Evolutionary conservation across 2,113 vertebrate genomes (phyloP).

Genomic region (Corvus cornix): DNA sequence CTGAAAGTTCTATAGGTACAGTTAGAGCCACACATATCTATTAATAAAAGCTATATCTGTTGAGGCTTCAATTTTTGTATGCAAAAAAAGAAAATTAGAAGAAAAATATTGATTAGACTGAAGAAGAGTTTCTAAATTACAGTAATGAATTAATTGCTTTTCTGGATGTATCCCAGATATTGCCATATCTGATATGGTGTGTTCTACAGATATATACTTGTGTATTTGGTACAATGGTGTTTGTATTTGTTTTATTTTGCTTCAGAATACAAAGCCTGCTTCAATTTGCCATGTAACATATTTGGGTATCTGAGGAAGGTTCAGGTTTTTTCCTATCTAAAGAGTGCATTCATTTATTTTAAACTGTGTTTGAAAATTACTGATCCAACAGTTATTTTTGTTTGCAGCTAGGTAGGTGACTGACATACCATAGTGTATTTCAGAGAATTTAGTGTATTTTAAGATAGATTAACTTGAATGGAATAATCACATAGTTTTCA

Average conservation of each 20-base stretch:
- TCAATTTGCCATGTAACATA: neutral
- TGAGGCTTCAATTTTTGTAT: neutral
- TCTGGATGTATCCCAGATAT: neutral
- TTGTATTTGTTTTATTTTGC: neutral
- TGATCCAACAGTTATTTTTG: neutral
- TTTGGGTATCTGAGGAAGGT: neutral
- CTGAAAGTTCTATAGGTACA: neutral
- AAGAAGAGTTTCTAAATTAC: neutral
- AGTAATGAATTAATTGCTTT: neutral
- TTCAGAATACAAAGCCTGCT: neutral
- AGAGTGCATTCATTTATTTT: neutral
- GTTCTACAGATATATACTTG: neutral
- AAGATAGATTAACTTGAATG: neutral
- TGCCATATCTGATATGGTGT: accelerated
- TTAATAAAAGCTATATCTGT: neutral
- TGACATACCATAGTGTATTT: neutral
- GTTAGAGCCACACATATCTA: neutral
- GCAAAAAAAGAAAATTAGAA: neutral
- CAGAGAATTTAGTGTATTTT: neutral
- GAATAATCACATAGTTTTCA: neutral
- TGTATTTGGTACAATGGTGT: neutral
- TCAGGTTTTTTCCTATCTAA: neutral
- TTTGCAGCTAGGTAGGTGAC: neutral
- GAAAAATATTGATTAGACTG: neutral
- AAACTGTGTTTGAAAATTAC: conserved; percentile 33